phyloP scores from a whole-genome alignment of 2,888 invertebrate species.

The Buathra laborator region DNA sequence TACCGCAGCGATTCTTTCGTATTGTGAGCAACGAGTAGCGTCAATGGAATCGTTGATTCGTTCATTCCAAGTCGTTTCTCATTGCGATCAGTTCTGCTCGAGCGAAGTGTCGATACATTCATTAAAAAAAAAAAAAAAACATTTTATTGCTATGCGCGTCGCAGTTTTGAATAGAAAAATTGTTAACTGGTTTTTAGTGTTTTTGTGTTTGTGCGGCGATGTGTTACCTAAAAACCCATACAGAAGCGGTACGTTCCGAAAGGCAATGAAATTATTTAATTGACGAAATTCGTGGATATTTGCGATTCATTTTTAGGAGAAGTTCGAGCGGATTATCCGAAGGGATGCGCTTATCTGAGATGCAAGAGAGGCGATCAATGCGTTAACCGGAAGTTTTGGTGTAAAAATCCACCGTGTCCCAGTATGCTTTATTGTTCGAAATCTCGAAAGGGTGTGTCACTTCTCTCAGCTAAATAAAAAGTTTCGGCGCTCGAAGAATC shows the following conservation, averaged over 20 bases:
- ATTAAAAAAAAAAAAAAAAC: slow-evolving; percentile 21
- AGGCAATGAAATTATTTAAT: neutral
- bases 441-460: slow-evolving; percentile 74
- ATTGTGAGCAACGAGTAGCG: slow-evolving; percentile 28
- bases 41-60: slow-evolving; percentile 54
- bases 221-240: slow-evolving; percentile 56
- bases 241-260: slow-evolving; percentile 50
- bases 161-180: slow-evolving; percentile 1
- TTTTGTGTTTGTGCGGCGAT: slow-evolving; percentile 44
- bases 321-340: slow-evolving; percentile 59
- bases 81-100: slow-evolving; percentile 52
- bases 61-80: slow-evolving; percentile 48
- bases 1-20: slow-evolving; percentile 60
- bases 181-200: slow-evolving; percentile 44
- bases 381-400: slow-evolving; percentile 78
- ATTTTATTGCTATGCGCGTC: slow-evolving; percentile 46
- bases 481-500: neutral
- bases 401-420: slow-evolving; percentile 77
- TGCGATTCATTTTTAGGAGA: slow-evolving; percentile 15
- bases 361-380: slow-evolving; percentile 75
- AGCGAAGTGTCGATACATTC: slow-evolving; percentile 33
- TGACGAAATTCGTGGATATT: neutral
- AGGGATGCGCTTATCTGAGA: slow-evolving; percentile 73
- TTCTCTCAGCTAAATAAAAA: neutral
- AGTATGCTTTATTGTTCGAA: slow-evolving; percentile 79